Conservation (phyloP, 2,113 vertebrate species). For the Monopterus albus region DNA sequence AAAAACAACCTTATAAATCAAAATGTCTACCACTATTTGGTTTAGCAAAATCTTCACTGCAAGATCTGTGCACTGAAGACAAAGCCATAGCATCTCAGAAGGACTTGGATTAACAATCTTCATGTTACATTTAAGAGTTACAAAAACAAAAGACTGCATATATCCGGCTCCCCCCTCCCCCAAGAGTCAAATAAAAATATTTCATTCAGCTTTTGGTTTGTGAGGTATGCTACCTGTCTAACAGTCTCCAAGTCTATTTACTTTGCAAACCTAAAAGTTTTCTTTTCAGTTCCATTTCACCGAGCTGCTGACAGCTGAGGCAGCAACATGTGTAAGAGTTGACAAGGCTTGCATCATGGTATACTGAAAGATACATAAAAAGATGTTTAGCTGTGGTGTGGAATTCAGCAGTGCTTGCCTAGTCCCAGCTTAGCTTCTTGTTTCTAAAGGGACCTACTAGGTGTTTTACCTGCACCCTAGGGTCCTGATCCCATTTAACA, state of each 20-base stretch:
- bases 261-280: constrained; percentile 33
- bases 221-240: constrained; percentile 15
- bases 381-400: constrained; percentile 42
- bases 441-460: not conserved
- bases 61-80: too few species aligned
- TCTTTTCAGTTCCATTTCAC: constrained; percentile 32
- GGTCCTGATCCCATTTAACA: too few species aligned
- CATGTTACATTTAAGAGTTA: too few species aligned
- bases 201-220: constrained; percentile 18
- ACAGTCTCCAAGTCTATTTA: constrained; percentile 32
- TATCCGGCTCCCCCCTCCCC: too few species aligned
- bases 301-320: constrained; percentile 30
- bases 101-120: too few species aligned
- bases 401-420: constrained; percentile 1
- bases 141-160: too few species aligned
- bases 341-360: constrained; percentile 43
- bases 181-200: not conserved
- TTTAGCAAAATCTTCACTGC: too few species aligned
- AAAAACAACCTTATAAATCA: not conserved
- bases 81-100: too few species aligned
- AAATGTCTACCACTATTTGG: too few species aligned
- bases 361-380: constrained; percentile 48
- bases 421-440: not conserved
- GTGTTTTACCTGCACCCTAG: too few species aligned
- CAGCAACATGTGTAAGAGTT: constrained; percentile 43